Percentiles rank a stretch among this genome's conserved stretches.
Evolutionary conservation across 2,797 vertebrate species (phyloP).

Genomic region (Myoxocephalus aenaeus): DNA sequence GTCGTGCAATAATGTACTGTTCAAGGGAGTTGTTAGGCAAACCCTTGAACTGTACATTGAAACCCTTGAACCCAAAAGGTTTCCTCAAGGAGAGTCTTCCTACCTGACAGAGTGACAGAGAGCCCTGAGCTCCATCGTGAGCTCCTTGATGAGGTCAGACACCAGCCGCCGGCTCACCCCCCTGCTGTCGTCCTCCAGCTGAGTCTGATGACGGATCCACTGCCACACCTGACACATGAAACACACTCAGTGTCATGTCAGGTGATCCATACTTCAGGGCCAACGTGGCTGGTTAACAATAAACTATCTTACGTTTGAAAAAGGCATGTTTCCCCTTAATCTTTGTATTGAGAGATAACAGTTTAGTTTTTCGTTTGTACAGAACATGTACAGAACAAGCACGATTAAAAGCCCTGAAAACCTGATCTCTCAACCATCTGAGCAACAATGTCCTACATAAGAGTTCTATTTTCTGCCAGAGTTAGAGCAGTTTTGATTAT

Average conservation of each 20-base stretch:
- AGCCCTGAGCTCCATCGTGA: slow-evolving; percentile 65
- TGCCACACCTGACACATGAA: slow-evolving; percentile 81
- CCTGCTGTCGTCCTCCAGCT: slow-evolving; percentile 79
- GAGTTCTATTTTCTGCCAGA: too few species aligned
- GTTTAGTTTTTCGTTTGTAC: background rate
- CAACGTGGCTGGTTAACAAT: background rate
- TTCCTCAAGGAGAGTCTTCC: background rate
- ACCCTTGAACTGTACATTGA: too few species aligned
- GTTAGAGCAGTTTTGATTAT: too few species aligned
- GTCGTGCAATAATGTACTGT: too few species aligned
- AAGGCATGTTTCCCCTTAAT: background rate
- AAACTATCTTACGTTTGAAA: background rate
- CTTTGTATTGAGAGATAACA: background rate
- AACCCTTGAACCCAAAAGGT: background rate
- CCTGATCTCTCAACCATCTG: too few species aligned
- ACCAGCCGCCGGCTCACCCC: slow-evolving; percentile 77
- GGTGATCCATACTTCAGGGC: background rate
- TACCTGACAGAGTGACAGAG: slow-evolving; percentile 61
- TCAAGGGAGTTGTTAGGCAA: too few species aligned
- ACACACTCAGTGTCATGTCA: background rate
- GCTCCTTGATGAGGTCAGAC: slow-evolving; percentile 61
- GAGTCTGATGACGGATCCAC: slow-evolving; percentile 82
- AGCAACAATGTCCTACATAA: background rate
- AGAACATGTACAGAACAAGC: slow-evolving; percentile 2
- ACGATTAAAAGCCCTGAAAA: background rate